Evolutionary conservation across 2,797 vertebrate genomes (phyloP).

Genomic region (Myotis findleyi): DNA sequence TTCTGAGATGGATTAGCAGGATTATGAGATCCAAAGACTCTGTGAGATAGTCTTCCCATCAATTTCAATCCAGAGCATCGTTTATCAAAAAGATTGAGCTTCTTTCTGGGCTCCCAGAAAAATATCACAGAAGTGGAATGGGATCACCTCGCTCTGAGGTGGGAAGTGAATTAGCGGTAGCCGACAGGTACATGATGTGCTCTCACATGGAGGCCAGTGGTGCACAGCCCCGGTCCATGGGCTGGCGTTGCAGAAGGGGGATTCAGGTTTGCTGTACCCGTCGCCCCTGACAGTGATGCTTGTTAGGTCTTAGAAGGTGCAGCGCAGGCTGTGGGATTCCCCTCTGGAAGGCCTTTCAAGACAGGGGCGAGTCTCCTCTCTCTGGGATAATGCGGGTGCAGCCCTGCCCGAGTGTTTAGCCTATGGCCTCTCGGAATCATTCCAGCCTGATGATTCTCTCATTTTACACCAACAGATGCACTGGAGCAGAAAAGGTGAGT

Average conservation of each 20-base stretch:
- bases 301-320: neutral
- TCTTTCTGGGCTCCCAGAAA: neutral
- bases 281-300: neutral
- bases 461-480: neutral
- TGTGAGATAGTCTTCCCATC: neutral
- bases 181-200: neutral
- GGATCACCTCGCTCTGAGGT: neutral
- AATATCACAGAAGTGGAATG: neutral
- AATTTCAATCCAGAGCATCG: neutral
- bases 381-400: neutral
- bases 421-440: slow-evolving; percentile 8
- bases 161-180: neutral
- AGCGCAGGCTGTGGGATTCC: neutral
- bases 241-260: neutral
- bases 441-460: slow-evolving; percentile 56
- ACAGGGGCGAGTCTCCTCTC: neutral
- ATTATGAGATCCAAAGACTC: neutral
- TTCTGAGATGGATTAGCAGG: neutral
- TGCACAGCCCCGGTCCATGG: neutral
- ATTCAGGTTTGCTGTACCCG: neutral
- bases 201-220: neutral
- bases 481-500: neutral
- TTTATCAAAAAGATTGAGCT: neutral
- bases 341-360: slow-evolving; percentile 7
- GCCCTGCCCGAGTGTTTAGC: slow-evolving; percentile 7